Percentiles rank a stretch among this genome's conserved stretches.
phyloP scores from a whole-genome alignment of 2,888 invertebrate species.

The Chromoteleia sp. region DNA sequence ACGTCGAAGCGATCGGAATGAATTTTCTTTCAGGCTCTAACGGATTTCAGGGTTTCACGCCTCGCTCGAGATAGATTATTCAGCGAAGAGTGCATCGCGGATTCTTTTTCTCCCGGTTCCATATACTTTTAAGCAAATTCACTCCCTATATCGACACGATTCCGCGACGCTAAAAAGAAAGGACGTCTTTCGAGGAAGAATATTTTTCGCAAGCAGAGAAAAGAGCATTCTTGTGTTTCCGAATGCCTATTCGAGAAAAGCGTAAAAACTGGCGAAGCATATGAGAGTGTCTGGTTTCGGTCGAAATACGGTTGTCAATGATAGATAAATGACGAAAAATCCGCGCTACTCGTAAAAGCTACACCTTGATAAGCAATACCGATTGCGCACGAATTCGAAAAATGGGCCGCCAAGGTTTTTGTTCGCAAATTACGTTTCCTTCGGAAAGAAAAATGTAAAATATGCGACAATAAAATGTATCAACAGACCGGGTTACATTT shows the following conservation, averaged over 20 bases:
- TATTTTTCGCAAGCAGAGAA: constrained; percentile 63
- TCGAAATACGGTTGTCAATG: constrained; percentile 56
- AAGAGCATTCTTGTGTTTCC: constrained; percentile 72
- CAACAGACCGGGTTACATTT: too few relatives aligned
- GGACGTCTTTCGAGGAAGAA: constrained; percentile 68
- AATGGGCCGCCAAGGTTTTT: too few relatives aligned
- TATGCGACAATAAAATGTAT: too few relatives aligned
- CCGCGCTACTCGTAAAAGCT: neutral
- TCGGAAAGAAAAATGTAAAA: too few relatives aligned
- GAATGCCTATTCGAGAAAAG: constrained; percentile 63
- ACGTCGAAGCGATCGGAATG: constrained; percentile 68
- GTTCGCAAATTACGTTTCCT: too few relatives aligned
- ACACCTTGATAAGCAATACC: neutral
- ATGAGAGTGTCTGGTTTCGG: constrained; percentile 65
- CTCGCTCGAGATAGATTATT: constrained; percentile 71
- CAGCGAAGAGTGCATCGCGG: constrained; percentile 71
- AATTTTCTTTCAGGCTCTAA: constrained; percentile 69
- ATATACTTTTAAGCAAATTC: constrained; percentile 74
- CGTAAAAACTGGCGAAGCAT: constrained; percentile 67
- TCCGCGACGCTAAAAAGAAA: constrained; percentile 70
- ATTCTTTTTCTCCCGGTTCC: constrained; percentile 70
- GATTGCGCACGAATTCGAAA: neutral
- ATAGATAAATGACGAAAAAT: constrained; percentile 53
- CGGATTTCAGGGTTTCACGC: constrained; percentile 71
- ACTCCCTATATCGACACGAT: constrained; percentile 71